Percentiles rank a stretch among this genome's conserved stretches.
Conservation (phyloP, 1,140 invertebrate species). For the Pseudomyrmex cubaensis region DNA sequence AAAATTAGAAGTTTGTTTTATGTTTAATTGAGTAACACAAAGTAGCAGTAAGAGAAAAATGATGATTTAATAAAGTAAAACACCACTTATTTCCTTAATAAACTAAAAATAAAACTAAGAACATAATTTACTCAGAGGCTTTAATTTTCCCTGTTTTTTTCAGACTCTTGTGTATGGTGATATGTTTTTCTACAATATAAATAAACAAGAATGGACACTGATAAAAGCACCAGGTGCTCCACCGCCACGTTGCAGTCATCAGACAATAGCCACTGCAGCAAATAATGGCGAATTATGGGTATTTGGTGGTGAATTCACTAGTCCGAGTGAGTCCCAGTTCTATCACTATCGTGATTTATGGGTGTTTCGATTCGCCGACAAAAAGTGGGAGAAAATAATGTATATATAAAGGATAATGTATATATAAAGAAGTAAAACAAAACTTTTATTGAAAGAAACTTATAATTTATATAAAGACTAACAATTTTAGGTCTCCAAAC, state of each 20-base stretch:
- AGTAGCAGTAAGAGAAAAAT: too few relatives aligned
- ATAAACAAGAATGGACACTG: slow-evolving; percentile 92
- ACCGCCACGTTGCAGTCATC: slow-evolving; percentile 94
- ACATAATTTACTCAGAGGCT: neutral
- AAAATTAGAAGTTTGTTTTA: neutral
- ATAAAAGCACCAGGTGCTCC: slow-evolving; percentile 93
- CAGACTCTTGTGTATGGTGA: slow-evolving; percentile 94
- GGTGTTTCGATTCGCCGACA: slow-evolving; percentile 92
- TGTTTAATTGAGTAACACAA: too few relatives aligned
- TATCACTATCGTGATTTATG: slow-evolving; percentile 97
- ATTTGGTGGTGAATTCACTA: slow-evolving; percentile 97
- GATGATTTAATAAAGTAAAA: neutral
- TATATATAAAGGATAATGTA: slow-evolving; percentile 76
- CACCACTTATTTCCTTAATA: neutral
- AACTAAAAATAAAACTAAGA: neutral
- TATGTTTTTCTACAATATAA: slow-evolving; percentile 93
- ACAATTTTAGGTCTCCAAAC: slow-evolving; percentile 86
- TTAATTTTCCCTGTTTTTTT: slow-evolving; percentile 57
- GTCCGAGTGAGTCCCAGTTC: slow-evolving; percentile 95
- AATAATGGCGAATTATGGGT: slow-evolving; percentile 92
- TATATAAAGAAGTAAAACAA: neutral
- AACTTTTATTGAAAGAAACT: neutral
- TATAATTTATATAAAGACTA: too few relatives aligned
- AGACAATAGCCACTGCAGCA: slow-evolving; percentile 90
- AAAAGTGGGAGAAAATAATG: slow-evolving; percentile 95